phyloP scores from a whole-genome alignment of 2,113 vertebrate genomes.

The Thryonomys swinderianus region DNA sequence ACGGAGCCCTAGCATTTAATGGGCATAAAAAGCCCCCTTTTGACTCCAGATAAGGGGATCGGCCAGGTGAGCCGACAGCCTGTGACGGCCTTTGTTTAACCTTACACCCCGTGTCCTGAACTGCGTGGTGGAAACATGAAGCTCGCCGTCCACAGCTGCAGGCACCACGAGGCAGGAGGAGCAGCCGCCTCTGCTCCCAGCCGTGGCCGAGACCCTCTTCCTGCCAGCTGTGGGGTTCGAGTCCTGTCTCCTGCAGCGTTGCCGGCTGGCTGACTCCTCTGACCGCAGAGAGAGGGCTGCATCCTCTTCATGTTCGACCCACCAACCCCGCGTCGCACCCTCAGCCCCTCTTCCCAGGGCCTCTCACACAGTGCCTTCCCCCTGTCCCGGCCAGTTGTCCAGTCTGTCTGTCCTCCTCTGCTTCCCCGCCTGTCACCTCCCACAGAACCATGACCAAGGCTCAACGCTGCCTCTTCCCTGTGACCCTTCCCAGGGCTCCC shows the following conservation, averaged over 20 bases:
- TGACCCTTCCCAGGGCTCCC: neutral
- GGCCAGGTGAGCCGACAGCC: neutral
- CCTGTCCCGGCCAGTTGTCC: too few species aligned
- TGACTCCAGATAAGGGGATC: neutral
- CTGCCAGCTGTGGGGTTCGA: neutral
- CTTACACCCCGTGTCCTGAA: neutral
- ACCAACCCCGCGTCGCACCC: accelerated
- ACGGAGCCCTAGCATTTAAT: neutral
- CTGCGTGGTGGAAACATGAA: too few species aligned
- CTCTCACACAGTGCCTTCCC: neutral
- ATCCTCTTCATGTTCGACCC: neutral
- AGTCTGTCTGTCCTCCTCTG: too few species aligned
- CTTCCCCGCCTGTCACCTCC: accelerated
- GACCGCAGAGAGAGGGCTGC: neutral
- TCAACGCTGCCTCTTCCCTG: neutral
- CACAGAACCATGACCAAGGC: accelerated
- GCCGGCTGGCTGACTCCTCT: neutral
- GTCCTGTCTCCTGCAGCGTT: neutral
- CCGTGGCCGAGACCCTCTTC: accelerated
- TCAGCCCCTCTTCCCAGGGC: accelerated
- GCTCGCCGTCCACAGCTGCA: accelerated
- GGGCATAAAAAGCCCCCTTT: neutral
- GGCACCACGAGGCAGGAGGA: accelerated
- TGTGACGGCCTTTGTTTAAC: neutral
- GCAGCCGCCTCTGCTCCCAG: neutral